A percentile compares a stretch with the other conserved stretches of the same genome.
Conservation (phyloP, 2,113 vertebrate species). For the Thunnus thynnus region DNA sequence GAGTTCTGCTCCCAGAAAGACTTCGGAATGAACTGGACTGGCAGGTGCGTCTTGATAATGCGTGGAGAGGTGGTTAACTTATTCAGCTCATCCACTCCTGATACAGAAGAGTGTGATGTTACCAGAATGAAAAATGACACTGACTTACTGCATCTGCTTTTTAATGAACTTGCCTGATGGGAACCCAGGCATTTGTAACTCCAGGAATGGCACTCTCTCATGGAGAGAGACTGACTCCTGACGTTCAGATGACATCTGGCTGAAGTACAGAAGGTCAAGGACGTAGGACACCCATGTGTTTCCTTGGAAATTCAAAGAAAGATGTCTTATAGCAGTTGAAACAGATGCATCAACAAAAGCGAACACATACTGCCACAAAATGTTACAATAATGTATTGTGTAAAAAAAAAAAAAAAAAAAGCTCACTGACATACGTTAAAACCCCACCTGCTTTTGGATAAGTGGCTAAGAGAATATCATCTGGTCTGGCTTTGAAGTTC, state of each 20-base stretch:
- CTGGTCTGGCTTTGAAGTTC: constrained; percentile 84
- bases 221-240: constrained; percentile 68
- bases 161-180: constrained; percentile 8
- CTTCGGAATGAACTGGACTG: constrained; percentile 82
- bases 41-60: constrained; percentile 89
- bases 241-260: constrained; percentile 59
- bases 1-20: constrained; percentile 89
- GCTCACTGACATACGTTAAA: neutral
- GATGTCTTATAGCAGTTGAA: neutral
- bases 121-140: too few species aligned
- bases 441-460: constrained; percentile 88
- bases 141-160: too few species aligned
- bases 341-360: neutral
- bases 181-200: constrained; percentile 42
- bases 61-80: constrained; percentile 72
- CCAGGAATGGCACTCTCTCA: constrained; percentile 84
- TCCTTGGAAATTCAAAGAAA: constrained; percentile 68
- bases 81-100: too few species aligned
- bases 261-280: constrained; percentile 82
- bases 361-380: too few species aligned
- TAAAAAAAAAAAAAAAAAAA: too few species aligned
- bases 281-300: constrained; percentile 87
- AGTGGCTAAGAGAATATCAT: constrained; percentile 87
- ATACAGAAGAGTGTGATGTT: too few species aligned
- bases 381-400: too few species aligned